Conservation (phyloP, 2,113 vertebrate species). For the Clarias macrocephalus region DNA sequence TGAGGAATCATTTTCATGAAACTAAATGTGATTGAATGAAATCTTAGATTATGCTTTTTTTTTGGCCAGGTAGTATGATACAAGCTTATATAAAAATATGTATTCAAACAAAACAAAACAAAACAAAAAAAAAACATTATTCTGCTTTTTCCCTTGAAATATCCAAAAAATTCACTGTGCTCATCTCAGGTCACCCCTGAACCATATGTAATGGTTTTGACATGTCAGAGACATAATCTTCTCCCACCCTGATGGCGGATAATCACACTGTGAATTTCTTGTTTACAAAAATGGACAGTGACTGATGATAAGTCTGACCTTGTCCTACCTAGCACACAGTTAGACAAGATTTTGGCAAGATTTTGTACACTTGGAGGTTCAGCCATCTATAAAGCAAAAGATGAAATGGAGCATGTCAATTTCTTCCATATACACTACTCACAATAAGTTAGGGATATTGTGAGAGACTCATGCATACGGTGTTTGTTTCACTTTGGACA, state of each 20-base stretch:
- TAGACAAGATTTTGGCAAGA: neutral
- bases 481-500: no score
- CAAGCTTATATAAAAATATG: neutral
- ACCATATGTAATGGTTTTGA: neutral
- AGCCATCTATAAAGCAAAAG: neutral
- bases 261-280: neutral
- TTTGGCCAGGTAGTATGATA: neutral
- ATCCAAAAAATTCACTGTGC: neutral
- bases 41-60: no score
- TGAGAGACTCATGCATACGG: no score
- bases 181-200: neutral
- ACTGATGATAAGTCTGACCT: neutral
- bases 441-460: no score
- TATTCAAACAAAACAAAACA: no score
- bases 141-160: neutral
- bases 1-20: no score
- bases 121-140: neutral
- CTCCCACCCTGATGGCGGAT: neutral
- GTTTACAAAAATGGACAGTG: neutral
- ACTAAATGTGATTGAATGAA: no score
- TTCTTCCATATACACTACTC: no score
- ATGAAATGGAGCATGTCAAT: no score
- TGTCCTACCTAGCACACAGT: neutral
- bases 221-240: neutral
- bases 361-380: neutral